phyloP scores from a whole-genome alignment of 2,888 invertebrate genomes.

The Athripsodes cinereus region DNA sequence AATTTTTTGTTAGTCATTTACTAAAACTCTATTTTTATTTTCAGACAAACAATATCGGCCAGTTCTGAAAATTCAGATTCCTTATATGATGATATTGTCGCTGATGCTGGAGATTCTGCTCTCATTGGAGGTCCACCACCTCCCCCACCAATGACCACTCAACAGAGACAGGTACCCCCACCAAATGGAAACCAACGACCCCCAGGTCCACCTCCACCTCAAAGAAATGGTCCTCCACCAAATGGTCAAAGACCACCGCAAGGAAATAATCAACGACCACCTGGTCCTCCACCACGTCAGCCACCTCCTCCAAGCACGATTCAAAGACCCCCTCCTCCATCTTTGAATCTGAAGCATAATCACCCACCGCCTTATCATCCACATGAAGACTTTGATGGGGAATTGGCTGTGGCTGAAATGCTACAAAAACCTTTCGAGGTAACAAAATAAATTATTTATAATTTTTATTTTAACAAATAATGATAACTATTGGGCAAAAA shows the following conservation, averaged over 20 bases:
- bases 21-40: conserved; percentile 1
- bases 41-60: conserved; percentile 21
- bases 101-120: conserved; percentile 49
- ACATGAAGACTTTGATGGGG: conserved; percentile 37
- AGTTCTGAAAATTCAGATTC: conserved; percentile 31
- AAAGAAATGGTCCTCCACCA: conserved; percentile 12
- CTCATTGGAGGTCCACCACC: conserved; percentile 40
- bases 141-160: conserved; percentile 29
- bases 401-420: conserved; percentile 40
- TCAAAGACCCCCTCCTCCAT: conserved; percentile 27
- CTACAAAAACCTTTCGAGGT: conserved; percentile 46
- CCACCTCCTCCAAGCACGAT: conserved; percentile 31
- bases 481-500: too few species aligned
- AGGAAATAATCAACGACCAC: conserved; percentile 29
- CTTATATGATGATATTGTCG: conserved; percentile 58
- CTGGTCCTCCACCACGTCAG: conserved; percentile 25
- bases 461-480: too few species aligned
- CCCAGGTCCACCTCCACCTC: conserved; percentile 29
- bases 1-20: neutral
- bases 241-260: conserved; percentile 31
- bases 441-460: conserved; percentile 18
- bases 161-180: conserved; percentile 28
- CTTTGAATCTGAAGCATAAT: conserved; percentile 40
- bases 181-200: conserved; percentile 21
- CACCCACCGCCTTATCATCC: conserved; percentile 29